Conservation (phyloP, 2,888 invertebrate species). For the Yponomeuta plumbellus region DNA sequence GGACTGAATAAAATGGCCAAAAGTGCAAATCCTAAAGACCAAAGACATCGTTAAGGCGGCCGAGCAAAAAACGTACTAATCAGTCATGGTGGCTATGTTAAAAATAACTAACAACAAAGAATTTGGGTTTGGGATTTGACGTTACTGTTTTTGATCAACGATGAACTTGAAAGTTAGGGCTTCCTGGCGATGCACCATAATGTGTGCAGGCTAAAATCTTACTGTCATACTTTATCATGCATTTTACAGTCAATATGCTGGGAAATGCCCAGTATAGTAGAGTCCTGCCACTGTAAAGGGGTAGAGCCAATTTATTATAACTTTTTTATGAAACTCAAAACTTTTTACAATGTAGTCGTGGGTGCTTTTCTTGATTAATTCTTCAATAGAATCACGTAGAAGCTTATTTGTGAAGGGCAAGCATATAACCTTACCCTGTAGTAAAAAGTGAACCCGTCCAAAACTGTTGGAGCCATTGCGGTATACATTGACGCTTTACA, state of each 20-base stretch:
- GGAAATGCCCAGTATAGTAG: no score
- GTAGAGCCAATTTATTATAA: not conserved
- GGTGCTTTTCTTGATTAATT: conserved; percentile 44
- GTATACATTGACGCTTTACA: not conserved
- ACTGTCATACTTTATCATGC: no score
- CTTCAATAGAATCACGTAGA: conserved; percentile 55
- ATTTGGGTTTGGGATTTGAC: not conserved
- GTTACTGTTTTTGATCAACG: not conserved
- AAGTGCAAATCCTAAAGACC: conserved; percentile 51
- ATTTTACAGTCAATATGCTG: no score
- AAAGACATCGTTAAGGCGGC: conserved; percentile 54
- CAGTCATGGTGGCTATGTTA: conserved; percentile 37
- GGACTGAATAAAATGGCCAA: conserved; percentile 56
- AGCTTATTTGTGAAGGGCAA: conserved; percentile 39
- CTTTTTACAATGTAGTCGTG: not conserved
- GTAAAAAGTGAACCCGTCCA: not conserved
- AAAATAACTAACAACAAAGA: conserved; percentile 9
- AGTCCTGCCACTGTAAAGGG: not conserved
- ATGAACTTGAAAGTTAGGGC: no score
- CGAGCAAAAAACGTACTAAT: conserved; percentile 48
- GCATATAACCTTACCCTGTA: conserved; percentile 22
- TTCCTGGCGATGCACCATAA: no score
- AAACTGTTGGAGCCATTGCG: not conserved
- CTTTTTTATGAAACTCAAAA: not conserved
- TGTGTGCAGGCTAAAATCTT: no score